Evolutionary conservation across 2,797 vertebrate genomes (phyloP), one percentile per base, ranked within the genome.

Genomic region (Fistularia tabacaria): DNA sequence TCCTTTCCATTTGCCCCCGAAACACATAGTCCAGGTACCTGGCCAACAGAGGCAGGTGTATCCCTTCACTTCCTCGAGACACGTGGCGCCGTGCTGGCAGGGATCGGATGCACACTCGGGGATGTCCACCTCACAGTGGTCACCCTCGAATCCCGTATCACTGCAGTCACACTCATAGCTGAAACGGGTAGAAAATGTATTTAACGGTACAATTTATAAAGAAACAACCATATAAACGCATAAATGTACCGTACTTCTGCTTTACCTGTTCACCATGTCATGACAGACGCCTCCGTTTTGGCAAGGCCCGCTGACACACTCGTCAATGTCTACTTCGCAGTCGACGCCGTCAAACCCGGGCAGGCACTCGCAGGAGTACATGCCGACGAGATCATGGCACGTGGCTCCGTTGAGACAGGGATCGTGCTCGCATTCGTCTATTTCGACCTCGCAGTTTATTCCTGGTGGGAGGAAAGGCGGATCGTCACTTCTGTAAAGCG

Each of bases 31-130:
- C 64, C 36, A 12, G n/a, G 9, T 87, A 98, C 95, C 96, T 91
- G 92, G 89, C 94, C 93, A 97, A 81, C 95, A 98, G 71, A 88
- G 74, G 68, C 96, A 98, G 73, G 55, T 77, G 84, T 95, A 98
- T 59, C 59, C 84, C 12, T 89, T 93, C 45, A 91, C 68, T 13
- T 89, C 91, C 46, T 98, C 96, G 37, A 91, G 1, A 25, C 95
- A 98, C 0, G 92, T 90, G 41, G 89, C 92, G 1, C 89, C 84
- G 40, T 98, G 92, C 41, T 90, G 87, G 58, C 96, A 98, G 42
- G 96, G 96, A 38, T 88, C 72, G 0, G 96, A 98, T 1, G 85
- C 89, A 72, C 96, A 98, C 65, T 98, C 95, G 8, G 88, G 84
- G 67, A 97, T 91, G 62, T 98, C 95, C 70, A 88, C 61, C 53